Evolutionary conservation across 2,888 invertebrate species (phyloP).

Genomic region (Neoaliturus tenellus): DNA sequence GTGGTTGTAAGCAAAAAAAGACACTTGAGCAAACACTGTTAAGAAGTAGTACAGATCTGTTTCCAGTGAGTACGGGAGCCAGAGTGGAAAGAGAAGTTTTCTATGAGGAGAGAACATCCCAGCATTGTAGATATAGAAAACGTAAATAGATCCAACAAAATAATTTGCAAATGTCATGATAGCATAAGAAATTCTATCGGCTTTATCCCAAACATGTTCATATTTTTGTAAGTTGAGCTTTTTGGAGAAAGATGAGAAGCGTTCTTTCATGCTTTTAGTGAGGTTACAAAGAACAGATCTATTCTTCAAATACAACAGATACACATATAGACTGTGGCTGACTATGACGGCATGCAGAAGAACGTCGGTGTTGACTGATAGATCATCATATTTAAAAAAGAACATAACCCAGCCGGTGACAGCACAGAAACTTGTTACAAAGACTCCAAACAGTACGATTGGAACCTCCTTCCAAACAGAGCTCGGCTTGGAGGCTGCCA

Average conservation of each 20-base stretch:
- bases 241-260: neutral
- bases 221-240: neutral
- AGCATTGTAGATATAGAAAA: conserved; percentile 17
- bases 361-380: conserved; percentile 28
- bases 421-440: neutral
- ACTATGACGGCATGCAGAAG: neutral
- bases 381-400: conserved; percentile 34
- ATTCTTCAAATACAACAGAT: neutral
- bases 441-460: neutral
- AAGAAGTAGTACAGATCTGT: neutral
- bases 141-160: neutral
- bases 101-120: neutral
- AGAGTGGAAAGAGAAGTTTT: conserved; percentile 23
- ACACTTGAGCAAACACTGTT: neutral
- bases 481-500: neutral
- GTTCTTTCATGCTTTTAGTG: neutral
- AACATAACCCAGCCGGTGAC: conserved; percentile 36
- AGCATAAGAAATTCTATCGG: neutral
- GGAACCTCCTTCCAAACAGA: neutral
- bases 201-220: neutral
- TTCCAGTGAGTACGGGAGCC: neutral
- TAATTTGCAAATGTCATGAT: conserved; percentile 11
- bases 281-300: neutral
- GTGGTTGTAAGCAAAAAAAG: neutral
- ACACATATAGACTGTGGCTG: conserved; percentile 22